phyloP scores from a whole-genome alignment of 2,888 invertebrate species.

The Ceratothoa steindachneri region DNA sequence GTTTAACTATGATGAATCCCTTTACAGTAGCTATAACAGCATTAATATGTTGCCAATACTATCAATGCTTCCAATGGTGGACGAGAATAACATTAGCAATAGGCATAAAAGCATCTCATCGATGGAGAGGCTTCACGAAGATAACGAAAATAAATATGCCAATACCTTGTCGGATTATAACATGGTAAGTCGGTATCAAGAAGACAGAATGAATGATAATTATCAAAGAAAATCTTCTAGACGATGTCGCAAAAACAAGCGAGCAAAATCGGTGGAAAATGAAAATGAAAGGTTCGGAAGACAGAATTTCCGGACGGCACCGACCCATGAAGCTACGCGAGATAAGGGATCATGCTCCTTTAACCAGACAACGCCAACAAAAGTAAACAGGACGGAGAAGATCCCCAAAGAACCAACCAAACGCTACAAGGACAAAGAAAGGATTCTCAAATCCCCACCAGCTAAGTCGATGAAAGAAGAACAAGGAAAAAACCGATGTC shows the following conservation, averaged over 20 bases:
- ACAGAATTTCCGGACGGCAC: not conserved
- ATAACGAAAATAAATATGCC: not conserved
- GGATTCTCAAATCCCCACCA: not conserved
- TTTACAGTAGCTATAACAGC: not conserved
- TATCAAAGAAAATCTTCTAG: not conserved
- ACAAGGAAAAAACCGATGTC: not conserved
- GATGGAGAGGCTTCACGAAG: not conserved
- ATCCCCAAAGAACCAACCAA: not conserved
- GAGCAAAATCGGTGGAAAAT: not conserved
- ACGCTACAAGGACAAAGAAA: not conserved
- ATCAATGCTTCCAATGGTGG: not conserved
- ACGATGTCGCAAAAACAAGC: not conserved
- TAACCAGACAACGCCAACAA: not conserved
- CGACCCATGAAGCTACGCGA: not conserved
- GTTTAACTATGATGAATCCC: not conserved
- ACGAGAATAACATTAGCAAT: not conserved
- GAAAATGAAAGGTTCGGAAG: not conserved
- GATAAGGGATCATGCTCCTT: not conserved
- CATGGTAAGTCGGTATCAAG: not conserved
- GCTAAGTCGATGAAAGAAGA: not conserved
- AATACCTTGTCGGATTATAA: not conserved
- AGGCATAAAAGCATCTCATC: not conserved
- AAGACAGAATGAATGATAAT: not conserved
- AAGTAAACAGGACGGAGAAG: not conserved
- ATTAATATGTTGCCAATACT: not conserved